Percentiles rank a stretch among this genome's conserved stretches.
Conservation (phyloP, 2,888 invertebrate genomes). For the Papilio gigon region DNA sequence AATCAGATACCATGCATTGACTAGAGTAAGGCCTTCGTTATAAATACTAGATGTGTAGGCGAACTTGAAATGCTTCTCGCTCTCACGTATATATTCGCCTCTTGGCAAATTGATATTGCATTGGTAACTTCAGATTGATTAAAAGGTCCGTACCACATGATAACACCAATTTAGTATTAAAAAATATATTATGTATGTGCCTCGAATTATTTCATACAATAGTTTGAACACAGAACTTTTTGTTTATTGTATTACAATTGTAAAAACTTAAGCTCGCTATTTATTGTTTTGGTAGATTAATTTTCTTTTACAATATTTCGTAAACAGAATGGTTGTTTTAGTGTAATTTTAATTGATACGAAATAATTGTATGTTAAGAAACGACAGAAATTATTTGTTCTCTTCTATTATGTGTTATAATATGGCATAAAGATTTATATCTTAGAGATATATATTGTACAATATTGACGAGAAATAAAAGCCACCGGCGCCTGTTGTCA, state of each 20-base stretch:
- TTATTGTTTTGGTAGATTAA: background rate
- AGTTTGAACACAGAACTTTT: background rate
- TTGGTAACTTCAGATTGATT: slow-evolving; percentile 7
- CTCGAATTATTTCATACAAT: background rate
- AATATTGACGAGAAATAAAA: too few species aligned
- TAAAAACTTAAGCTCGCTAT: background rate
- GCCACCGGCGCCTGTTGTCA: too few species aligned
- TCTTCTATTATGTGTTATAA: background rate
- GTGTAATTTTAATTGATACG: background rate
- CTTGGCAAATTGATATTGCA: too few species aligned
- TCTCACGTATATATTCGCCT: background rate
- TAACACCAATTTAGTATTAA: slow-evolving; percentile 12
- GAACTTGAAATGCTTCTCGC: background rate
- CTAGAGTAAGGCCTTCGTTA: too few species aligned
- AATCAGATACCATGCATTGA: too few species aligned
- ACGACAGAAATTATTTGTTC: background rate
- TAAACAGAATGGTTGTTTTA: background rate
- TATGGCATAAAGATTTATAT: too few species aligned
- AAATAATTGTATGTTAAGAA: background rate
- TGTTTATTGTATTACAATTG: background rate
- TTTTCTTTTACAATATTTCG: background rate
- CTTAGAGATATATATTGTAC: too few species aligned
- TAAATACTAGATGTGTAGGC: background rate
- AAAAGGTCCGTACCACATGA: background rate
- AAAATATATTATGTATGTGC: slow-evolving; percentile 4